A percentile compares a stretch with the other conserved stretches of the same genome.
Evolutionary conservation across 2,797 vertebrate genomes (phyloP).

Genomic region (Myotis daubentonii): DNA sequence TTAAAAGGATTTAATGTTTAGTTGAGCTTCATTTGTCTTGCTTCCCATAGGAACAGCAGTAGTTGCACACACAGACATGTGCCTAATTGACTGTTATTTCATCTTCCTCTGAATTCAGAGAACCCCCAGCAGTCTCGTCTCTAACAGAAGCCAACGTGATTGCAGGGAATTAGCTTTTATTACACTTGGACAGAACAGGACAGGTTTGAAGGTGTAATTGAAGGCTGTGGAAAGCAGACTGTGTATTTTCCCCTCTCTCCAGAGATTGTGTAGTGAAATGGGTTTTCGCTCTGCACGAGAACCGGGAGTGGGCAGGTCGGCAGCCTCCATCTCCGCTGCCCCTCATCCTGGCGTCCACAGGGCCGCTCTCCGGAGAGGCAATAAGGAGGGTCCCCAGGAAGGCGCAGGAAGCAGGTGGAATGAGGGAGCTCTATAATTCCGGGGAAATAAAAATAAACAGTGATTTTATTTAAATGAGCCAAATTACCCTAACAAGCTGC

Average conservation of each 20-base stretch:
- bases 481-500: conserved; percentile 73
- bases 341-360: background rate
- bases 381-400: conserved; percentile 34
- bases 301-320: background rate
- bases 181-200: conserved; percentile 56
- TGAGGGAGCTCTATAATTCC: conserved; percentile 49
- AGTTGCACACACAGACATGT: background rate
- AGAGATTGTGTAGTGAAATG: conserved; percentile 51
- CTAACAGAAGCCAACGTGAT: conserved; percentile 42
- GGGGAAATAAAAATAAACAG: conserved; percentile 32
- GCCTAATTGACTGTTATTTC: conserved; percentile 55
- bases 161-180: conserved; percentile 51
- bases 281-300: conserved; percentile 50
- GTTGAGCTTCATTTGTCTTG: conserved; percentile 17
- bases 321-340: background rate
- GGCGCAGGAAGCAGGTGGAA: background rate
- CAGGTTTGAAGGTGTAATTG: conserved; percentile 50
- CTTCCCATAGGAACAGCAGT: conserved; percentile 26
- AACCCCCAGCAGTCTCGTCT: background rate
- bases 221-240: conserved; percentile 26
- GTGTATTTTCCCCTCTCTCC: background rate
- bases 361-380: background rate
- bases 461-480: conserved; percentile 76
- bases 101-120: background rate
- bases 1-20: background rate